These are phyloP conservation scores for Clangula hyemalis DNA, from an alignment of 2,797 vertebrate genomes.

Conservation along the genomic window DNA sequence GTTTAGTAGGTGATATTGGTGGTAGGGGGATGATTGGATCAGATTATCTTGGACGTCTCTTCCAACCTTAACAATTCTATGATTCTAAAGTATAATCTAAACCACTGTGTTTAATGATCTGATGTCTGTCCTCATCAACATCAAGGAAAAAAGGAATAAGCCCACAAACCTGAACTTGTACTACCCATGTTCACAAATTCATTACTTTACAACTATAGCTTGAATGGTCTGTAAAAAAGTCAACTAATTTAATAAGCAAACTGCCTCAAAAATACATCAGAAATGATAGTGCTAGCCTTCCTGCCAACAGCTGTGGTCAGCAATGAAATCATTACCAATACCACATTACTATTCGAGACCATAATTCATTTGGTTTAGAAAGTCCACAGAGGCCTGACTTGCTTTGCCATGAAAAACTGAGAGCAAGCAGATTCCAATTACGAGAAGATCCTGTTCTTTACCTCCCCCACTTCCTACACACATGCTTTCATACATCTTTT, in stretches of 20 bases:
- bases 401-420: conserved; percentile 49
- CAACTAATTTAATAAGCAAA: conserved; percentile 48
- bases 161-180: background rate
- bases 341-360: conserved; percentile 27
- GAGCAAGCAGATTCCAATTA: conserved; percentile 44
- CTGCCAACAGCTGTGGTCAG: conserved; percentile 42
- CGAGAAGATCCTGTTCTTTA: background rate
- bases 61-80: no score
- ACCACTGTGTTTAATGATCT: background rate
- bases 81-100: background rate
- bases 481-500: background rate
- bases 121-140: background rate
- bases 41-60: no score
- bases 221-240: conserved; percentile 5
- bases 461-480: background rate
- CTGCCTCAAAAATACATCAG: background rate
- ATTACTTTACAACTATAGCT: conserved; percentile 29
- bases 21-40: no score
- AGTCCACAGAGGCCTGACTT: conserved; percentile 58
- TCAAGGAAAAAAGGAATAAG: background rate
- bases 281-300: background rate
- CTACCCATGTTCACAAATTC: conserved; percentile 10
- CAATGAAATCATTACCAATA: conserved; percentile 59
- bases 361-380: conserved; percentile 52
- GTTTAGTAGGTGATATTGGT: no score